Evolutionary conservation across 2,888 invertebrate genomes (phyloP).

Genomic region (Drosophila macrospina): DNA sequence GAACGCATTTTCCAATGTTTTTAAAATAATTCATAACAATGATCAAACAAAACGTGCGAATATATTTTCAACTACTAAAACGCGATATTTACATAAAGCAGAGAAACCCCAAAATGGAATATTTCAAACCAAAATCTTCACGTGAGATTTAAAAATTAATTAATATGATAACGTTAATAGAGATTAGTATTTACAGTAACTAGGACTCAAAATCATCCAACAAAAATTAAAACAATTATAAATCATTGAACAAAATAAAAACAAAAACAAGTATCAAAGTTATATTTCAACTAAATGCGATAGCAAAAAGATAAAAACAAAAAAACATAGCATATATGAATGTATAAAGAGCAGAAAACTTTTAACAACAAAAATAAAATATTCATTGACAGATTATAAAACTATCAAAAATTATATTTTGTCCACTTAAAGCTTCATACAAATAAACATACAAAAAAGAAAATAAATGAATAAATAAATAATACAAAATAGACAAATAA

Average conservation of each 20-base stretch:
- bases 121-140: slow-evolving; percentile 52
- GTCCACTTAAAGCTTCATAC: slow-evolving; percentile 75
- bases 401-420: slow-evolving; percentile 59
- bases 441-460: slow-evolving; percentile 38
- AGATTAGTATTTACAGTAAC: slow-evolving; percentile 59
- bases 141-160: slow-evolving; percentile 35
- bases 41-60: slow-evolving; percentile 11
- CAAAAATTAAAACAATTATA: slow-evolving; percentile 8
- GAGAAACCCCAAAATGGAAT: slow-evolving; percentile 37
- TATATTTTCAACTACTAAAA: slow-evolving; percentile 36
- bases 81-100: slow-evolving; percentile 39
- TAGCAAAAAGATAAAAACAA: slow-evolving; percentile 29
- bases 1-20: slow-evolving; percentile 16
- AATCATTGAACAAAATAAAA: slow-evolving; percentile 33
- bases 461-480: slow-evolving; percentile 1
- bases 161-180: slow-evolving; percentile 53
- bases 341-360: slow-evolving; percentile 54
- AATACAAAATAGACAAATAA: slow-evolving; percentile 46
- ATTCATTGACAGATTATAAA: slow-evolving; percentile 24
- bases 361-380: slow-evolving; percentile 56
- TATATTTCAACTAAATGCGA: slow-evolving; percentile 41
- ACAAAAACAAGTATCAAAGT: slow-evolving; percentile 38
- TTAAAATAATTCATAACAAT: slow-evolving; percentile 18
- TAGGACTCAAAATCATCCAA: slow-evolving; percentile 55
- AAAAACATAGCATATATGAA: slow-evolving; percentile 28